Percentiles rank a stretch among this genome's conserved stretches.
phyloP scores from a whole-genome alignment of 2,113 vertebrate genomes.

The Sphyrna mokarran region DNA sequence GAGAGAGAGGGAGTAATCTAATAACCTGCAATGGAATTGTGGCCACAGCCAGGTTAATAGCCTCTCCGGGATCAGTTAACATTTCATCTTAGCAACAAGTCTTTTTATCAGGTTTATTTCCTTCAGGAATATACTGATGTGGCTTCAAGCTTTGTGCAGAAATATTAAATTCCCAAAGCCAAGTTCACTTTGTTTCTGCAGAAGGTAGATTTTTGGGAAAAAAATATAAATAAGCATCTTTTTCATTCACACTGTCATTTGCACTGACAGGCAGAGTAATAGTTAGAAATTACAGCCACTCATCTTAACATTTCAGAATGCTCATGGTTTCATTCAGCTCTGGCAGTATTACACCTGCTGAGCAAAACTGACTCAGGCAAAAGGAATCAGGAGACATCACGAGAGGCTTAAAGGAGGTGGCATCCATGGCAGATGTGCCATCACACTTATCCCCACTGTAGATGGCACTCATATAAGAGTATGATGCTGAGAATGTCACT shows the following conservation, averaged over 20 bases:
- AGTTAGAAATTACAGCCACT: background rate
- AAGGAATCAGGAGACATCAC: background rate
- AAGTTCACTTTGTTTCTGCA: background rate
- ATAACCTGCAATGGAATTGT: background rate
- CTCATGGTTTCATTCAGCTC: background rate
- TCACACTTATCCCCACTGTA: background rate
- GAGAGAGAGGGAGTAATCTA: background rate
- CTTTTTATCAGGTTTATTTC: background rate
- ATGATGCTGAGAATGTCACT: background rate
- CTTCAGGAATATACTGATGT: background rate
- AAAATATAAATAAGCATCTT: background rate
- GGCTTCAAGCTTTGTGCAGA: background rate
- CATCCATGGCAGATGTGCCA: background rate
- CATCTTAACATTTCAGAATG: background rate
- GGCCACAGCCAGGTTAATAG: background rate
- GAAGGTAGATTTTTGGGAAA: background rate
- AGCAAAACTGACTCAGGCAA: background rate
- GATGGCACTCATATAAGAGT: background rate
- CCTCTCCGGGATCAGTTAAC: background rate
- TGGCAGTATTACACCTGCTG: background rate
- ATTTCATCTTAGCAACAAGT: constrained; percentile 9
- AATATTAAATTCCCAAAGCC: background rate
- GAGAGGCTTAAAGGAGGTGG: background rate
- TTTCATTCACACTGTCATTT: background rate
- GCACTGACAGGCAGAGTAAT: background rate